Base-by-base conservation (phyloP, 2,888 invertebrate species). In the Ormyrus labotus region DNA sequence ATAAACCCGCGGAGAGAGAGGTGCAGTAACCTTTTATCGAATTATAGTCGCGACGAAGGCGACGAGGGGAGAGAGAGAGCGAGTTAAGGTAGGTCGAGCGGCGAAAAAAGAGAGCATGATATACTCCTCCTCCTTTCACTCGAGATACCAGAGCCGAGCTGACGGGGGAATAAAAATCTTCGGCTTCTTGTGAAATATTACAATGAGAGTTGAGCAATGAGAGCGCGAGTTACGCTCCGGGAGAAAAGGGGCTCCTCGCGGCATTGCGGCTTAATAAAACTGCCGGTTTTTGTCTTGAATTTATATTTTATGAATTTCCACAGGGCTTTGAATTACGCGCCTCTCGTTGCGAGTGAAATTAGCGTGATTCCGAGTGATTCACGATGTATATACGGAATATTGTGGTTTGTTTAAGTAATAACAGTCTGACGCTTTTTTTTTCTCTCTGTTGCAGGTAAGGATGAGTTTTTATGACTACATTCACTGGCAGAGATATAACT, bases 391-490 rank as follows among this genome's bases (percentile, higher is more conserved):
- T 34, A 4, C 34, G 34, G 34, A 34, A 34, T 34, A 34, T 4
- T 34, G 34, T 34, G 34, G 34, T 34, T 34, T 34, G 34, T 4
- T 34, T 34, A 34, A 34, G 34, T 34, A 34, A 34, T 34, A 34
- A 34, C 34, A 4, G 34, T 34, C 34, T 34, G 34, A 13, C 19
- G 1, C n/a, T 4, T 2, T 34, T 34, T 72, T 60, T 65, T 50
- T 34, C 2, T 74, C 57, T 75, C 48, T 57, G 67, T 75, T 67
- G 19, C 75, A 67, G 75, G 75, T 64, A 64, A 64, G 73, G 11
- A 58, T 11, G 48, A 13, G 13, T 71, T 71, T 10, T 45, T 45
- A 34, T 34, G 34, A 34, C 34, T 70, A 19, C 11, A 50, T 19
- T 48, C 34, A 60, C n/a, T 0, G 5, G n/a, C 19, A 34, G 34